These are phyloP conservation scores for Smittia aterrima DNA, from an alignment of 2,888 invertebrate genomes.

Conservation along the genomic window DNA sequence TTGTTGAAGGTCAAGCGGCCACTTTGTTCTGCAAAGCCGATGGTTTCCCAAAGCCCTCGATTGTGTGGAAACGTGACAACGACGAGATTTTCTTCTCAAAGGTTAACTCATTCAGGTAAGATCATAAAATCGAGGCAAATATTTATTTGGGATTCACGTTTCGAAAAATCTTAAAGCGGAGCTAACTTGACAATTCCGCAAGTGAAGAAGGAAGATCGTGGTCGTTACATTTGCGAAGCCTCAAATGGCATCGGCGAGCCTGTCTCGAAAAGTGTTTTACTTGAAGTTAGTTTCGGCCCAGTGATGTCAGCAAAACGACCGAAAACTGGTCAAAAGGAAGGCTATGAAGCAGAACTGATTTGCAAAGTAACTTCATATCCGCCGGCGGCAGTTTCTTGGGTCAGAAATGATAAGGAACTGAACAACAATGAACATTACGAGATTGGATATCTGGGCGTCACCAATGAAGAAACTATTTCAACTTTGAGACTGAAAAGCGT, in stretches of 20 bases:
- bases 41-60: constrained; percentile 30
- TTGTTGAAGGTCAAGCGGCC: constrained; percentile 8
- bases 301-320: constrained; percentile 29
- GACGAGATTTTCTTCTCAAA: constrained; percentile 9
- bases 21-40: constrained; percentile 24
- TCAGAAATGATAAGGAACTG: constrained; percentile 17
- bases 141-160: not conserved
- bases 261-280: constrained; percentile 16
- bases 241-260: constrained; percentile 15
- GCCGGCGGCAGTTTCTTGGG: constrained; percentile 34
- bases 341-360: constrained; percentile 29
- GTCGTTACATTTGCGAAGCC: constrained; percentile 35
- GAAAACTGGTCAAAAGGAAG: constrained; percentile 33
- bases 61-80: constrained; percentile 31
- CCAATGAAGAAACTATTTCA: constrained; percentile 31
- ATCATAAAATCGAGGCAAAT: not conserved
- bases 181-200: constrained; percentile 19
- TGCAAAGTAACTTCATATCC: constrained; percentile 21
- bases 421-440: constrained; percentile 38
- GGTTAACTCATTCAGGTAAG: constrained; percentile 15
- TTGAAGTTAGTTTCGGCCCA: constrained; percentile 36
- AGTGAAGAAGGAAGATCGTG: constrained; percentile 41
- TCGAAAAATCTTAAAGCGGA: constrained; percentile 21
- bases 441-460: constrained; percentile 20
- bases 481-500: constrained; percentile 22